Base-by-base conservation (phyloP, 2,888 invertebrate genomes). In the Latrodectus elegans region DNA sequence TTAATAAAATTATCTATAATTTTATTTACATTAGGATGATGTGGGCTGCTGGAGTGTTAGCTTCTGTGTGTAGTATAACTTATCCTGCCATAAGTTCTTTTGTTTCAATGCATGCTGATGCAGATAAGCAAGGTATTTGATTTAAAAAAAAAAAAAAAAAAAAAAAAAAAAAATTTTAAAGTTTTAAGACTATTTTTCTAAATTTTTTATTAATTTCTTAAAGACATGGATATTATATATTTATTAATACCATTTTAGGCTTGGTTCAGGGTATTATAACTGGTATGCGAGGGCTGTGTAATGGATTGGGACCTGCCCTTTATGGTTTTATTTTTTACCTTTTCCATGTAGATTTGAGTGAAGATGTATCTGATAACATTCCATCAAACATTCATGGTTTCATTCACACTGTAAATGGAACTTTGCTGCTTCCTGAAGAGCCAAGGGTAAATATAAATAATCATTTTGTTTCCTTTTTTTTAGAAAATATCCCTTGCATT, bases 41-140 rank as follows among this genome's bases (percentile, higher is more conserved):
- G 97, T 99, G 99, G 99, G 96, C 97, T 65, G 99, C 99, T 12
- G 99, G 99, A 81, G 95, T 98, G 90, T 94, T 99, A 90, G 99
- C 99, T 64, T 97, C 99, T 15, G 94, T 99, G 90, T 98, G 97
- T 89, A 97, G 97, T 90, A 96, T 99, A 91, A 99, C 99, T 6
- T 99, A 99, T 94, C 99, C 99, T 60, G 98, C 99, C 82, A 99
- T 99, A 92, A 98, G 98, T 92, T 97, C 99, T 64, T 99, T 98
- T 93, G 99, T 99, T 82, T 99, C 99, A 15, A 96, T 98, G 91
- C 98, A 99, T 93, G 97, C 99, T 90, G 96, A 97, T 91, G 96
- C 97, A n/a, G 99, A 99, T 93, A 95, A 98, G 91, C 99, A 99
- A 94, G 99, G 96, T 94, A 67, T n/a, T 2, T 14, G 51, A 91